Conservation (phyloP, 2,113 vertebrate species). For the Scopus umbretta region DNA sequence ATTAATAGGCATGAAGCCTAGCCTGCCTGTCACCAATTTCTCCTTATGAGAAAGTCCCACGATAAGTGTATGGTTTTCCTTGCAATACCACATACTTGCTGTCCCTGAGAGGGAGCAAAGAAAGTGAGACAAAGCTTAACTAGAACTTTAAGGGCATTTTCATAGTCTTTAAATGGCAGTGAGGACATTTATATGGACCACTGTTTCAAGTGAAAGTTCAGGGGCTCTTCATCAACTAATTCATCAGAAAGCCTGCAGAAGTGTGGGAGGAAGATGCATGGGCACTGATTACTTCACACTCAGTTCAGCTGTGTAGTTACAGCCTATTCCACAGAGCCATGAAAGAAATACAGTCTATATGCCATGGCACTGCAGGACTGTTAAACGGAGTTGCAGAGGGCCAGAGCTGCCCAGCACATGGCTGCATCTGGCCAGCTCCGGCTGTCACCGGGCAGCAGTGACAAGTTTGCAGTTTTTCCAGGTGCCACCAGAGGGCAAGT, state of each 20-base stretch:
- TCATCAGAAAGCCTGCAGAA: not conserved
- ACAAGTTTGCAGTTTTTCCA: slow-evolving; percentile 36
- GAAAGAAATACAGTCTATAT: not conserved
- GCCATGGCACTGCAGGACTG: not conserved
- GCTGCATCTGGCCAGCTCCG: not conserved
- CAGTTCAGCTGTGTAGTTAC: not conserved
- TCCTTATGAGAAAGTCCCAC: not conserved
- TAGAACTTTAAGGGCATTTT: not conserved
- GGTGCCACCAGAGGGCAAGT: slow-evolving; percentile 71
- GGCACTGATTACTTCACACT: not conserved
- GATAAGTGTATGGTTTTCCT: not conserved
- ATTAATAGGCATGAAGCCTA: not conserved
- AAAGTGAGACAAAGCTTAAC: not conserved
- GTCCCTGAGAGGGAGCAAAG: not conserved
- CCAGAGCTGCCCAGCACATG: not conserved
- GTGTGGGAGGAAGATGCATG: not conserved
- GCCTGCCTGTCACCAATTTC: not conserved
- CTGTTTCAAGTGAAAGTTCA: not conserved
- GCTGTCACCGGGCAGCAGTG: not conserved
- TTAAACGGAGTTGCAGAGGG: not conserved
- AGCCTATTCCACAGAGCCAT: not conserved
- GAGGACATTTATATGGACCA: not conserved
- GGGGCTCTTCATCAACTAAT: not conserved
- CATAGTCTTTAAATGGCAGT: not conserved
- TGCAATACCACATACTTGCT: not conserved